These are phyloP conservation scores for Graptemys geographica DNA, from an alignment of 2,797 vertebrate genomes.

Conservation along the genomic window DNA sequence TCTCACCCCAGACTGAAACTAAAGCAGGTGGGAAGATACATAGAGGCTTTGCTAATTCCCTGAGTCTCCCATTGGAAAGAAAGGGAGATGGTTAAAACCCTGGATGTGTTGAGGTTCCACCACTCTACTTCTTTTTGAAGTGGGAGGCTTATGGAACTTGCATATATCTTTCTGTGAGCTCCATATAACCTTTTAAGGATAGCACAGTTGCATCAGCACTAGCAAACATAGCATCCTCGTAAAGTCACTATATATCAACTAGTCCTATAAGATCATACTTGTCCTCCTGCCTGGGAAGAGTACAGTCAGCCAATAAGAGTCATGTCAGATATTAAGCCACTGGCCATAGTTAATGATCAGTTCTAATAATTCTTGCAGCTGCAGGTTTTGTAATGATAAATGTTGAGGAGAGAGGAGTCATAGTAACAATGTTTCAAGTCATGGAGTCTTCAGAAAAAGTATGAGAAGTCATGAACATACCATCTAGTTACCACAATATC, in stretches of 20 bases:
- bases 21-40: slow-evolving; percentile 62
- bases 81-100: not conserved
- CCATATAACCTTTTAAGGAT: slow-evolving; percentile 8
- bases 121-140: slow-evolving; percentile 8
- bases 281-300: slow-evolving; percentile 33
- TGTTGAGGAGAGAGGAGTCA: slow-evolving; percentile 1
- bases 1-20: slow-evolving; percentile 65
- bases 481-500: not conserved
- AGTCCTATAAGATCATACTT: not conserved
- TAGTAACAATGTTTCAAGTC: not conserved
- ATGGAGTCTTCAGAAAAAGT: slow-evolving; percentile 25
- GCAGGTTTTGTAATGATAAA: slow-evolving; percentile 19
- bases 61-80: slow-evolving; percentile 40
- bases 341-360: not conserved
- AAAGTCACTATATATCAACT: not conserved
- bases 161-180: not conserved
- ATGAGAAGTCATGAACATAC: not conserved
- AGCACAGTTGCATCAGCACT: slow-evolving; percentile 36
- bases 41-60: slow-evolving; percentile 56
- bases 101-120: not conserved
- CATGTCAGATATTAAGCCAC: not conserved
- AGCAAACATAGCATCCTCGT: slow-evolving; percentile 18
- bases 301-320: slow-evolving; percentile 8
- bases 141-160: slow-evolving; percentile 21
- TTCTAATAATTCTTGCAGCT: slow-evolving; percentile 46